These are phyloP conservation scores for Pristis pectinata DNA, from an alignment of 2,797 vertebrate species.

Conservation along the genomic window DNA sequence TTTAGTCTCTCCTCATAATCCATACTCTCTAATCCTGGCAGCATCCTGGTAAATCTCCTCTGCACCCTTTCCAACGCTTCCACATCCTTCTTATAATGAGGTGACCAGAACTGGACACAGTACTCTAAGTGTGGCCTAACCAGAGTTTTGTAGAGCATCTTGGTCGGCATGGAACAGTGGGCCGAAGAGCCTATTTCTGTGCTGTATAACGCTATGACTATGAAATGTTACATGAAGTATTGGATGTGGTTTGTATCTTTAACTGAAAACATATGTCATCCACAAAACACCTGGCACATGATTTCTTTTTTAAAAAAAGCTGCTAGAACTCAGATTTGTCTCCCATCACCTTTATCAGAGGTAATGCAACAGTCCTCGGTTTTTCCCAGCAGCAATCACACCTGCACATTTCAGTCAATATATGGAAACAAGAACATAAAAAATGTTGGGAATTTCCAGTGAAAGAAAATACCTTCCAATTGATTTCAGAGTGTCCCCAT, in stretches of 20 bases:
- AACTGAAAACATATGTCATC: not conserved
- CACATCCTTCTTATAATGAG: no score
- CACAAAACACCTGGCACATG: not conserved
- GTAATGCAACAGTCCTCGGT: not conserved
- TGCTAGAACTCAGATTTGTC: not conserved
- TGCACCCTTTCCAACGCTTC: no score
- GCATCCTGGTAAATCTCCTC: no score
- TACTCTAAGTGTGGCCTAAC: no score
- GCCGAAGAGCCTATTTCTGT: no score
- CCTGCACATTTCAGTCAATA: not conserved
- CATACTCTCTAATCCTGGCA: no score
- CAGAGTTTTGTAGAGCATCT: no score
- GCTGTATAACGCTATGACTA: no score
- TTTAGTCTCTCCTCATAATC: no score
- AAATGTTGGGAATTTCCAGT: not conserved
- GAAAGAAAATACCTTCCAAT: not conserved
- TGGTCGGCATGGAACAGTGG: no score
- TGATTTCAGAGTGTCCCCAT: not conserved
- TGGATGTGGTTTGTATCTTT: not conserved
- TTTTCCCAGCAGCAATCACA: not conserved
- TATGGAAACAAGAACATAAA: not conserved
- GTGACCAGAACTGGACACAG: no score
- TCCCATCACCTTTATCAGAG: not conserved
- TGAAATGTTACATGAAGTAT: not conserved
- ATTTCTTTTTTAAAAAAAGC: no score